phyloP scores from a whole-genome alignment of 1,140 invertebrate genomes.

The Scaptomyza montana region DNA sequence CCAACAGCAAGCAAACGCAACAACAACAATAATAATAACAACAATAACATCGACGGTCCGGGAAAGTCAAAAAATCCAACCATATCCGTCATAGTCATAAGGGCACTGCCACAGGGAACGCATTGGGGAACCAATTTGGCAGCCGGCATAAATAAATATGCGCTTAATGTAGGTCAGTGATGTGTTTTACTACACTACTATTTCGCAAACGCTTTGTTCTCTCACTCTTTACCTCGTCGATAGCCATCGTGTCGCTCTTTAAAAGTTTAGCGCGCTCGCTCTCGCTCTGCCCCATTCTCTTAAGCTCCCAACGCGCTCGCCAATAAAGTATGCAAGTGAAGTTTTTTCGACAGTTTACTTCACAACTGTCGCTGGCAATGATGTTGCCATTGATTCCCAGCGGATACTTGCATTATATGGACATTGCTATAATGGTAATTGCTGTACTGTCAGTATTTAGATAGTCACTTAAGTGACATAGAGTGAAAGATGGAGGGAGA shows the following conservation, averaged over 20 bases:
- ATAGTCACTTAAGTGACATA: constrained; percentile 4
- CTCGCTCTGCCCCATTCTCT: not conserved
- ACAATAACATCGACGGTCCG: constrained; percentile 7
- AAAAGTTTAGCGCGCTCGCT: not conserved
- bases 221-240: not conserved
- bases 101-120: constrained; percentile 47
- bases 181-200: constrained; percentile 41
- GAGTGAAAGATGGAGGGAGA: not conserved
- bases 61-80: constrained; percentile 36
- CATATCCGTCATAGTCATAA: constrained; percentile 67
- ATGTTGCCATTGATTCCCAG: constrained; percentile 16
- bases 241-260: constrained; percentile 16
- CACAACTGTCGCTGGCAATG: constrained; percentile 9
- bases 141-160: constrained; percentile 81
- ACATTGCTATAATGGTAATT: constrained; percentile 35
- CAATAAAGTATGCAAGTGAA: constrained; percentile 15
- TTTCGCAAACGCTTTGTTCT: not conserved
- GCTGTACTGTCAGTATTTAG: constrained; percentile 17
- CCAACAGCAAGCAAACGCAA: constrained; percentile 33
- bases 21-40: constrained; percentile 27
- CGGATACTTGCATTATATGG: constrained; percentile 39
- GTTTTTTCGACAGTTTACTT: constrained; percentile 38
- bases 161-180: constrained; percentile 78
- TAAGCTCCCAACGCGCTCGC: not conserved
- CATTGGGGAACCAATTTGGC: constrained; percentile 76